Base-by-base conservation (phyloP, 2,888 invertebrate genomes). In the Entomobrya multifasciata region DNA sequence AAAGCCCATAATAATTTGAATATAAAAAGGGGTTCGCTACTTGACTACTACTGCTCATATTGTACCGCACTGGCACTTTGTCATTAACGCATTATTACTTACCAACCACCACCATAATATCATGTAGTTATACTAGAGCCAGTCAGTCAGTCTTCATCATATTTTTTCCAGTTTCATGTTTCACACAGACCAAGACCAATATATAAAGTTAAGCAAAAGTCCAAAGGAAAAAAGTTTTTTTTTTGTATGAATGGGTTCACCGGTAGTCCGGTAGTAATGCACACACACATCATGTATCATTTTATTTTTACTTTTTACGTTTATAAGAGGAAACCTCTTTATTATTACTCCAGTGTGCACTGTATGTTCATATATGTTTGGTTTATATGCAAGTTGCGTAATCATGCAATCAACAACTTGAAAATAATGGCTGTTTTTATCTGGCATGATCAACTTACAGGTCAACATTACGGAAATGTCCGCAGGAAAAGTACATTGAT, bases 391-490 rank as follows among this genome's bases (percentile, higher is more conserved):
- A 36, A 4, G 49, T 74, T 76, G 78, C 84, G 83, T 87, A 89
- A 89, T 89, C 90, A 90, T 90, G 89, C 90, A 90, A 89, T 90
- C 90, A 90, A 90, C 90, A 90, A 89, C 90, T 90, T 88, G 86
- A 84, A 88, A 90, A 86, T 89, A 85, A 88, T 88, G 89, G 86
- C 85, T 77, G 67, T 67, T 74, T 77, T 89, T 89, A 90, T 90
- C 89, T 87, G 36, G 67, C 84, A 57, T 74, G 74, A 57, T 57
- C 77, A 77, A 57, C 77, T 20, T 15, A 15, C 77, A 57, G 88
- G 89, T 89, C 89, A 89, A 84, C 90, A 90, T 90, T 90, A 89
- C 89, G 90, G 90, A 90, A 90, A 90, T 90, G 90, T 90, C 88
- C 87, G 77, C 81, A 89, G 90, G 90, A 90, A 90, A 89, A 82